A percentile compares a stretch with the other conserved stretches of the same genome.
phyloP scores from a whole-genome alignment of 2,113 vertebrate species.

The Macheiramphus alcinus region DNA sequence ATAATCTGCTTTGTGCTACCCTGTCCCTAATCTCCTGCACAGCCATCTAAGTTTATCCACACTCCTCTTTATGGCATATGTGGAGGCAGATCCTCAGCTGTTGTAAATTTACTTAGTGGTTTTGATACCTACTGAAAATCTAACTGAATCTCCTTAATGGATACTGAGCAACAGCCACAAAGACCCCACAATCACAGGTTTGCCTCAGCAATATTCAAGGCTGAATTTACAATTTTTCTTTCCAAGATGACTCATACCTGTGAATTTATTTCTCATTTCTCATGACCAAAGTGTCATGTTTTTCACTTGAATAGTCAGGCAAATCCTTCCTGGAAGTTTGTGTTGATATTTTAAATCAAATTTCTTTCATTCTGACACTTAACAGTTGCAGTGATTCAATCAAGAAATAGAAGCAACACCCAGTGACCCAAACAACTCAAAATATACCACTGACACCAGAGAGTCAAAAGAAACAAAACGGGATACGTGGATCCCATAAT shows the following conservation, averaged over 20 bases:
- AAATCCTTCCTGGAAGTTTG: constrained; percentile 37
- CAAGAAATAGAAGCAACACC: not conserved
- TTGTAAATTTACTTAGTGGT: not conserved
- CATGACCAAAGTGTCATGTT: constrained; percentile 2
- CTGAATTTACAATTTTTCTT: constrained; percentile 10
- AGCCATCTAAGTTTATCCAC: not conserved
- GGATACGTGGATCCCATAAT: not conserved
- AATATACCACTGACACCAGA: not conserved
- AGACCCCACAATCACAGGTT: not conserved
- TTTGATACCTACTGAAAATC: not conserved
- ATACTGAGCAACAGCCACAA: not conserved
- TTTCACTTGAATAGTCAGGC: constrained; percentile 15
- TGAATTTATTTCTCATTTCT: constrained; percentile 39
- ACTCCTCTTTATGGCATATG: not conserved
- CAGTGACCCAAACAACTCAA: constrained; percentile 9
- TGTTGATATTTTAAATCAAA: constrained; percentile 38
- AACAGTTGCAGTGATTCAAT: not conserved
- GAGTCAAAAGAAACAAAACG: not conserved
- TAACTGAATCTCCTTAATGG: not conserved
- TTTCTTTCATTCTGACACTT: constrained; percentile 19
- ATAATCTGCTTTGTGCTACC: not conserved
- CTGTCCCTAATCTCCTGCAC: not conserved
- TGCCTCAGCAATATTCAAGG: not conserved
- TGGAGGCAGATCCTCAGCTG: not conserved
- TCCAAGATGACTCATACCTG: constrained; percentile 28